Conservation (phyloP, 2,888 invertebrate species). For the Homarus gammarus region DNA sequence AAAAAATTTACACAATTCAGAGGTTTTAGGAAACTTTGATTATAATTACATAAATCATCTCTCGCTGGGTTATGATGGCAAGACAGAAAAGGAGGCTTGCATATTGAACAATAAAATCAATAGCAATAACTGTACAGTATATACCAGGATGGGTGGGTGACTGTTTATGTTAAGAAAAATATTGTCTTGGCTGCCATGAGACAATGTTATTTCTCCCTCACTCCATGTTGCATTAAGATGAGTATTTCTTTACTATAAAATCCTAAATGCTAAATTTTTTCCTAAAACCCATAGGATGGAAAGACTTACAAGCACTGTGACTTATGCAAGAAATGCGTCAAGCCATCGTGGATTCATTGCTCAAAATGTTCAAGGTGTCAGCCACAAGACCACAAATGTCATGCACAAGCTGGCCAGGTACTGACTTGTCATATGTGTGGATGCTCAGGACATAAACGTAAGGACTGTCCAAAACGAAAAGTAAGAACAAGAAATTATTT, state of each 20-base stretch:
- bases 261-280: not conserved
- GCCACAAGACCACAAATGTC: slow-evolving; percentile 76
- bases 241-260: no score
- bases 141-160: not conserved
- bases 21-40: no score
- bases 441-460: slow-evolving; percentile 20
- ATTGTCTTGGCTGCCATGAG: no score
- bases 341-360: slow-evolving; percentile 91
- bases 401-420: not conserved
- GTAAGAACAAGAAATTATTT: slow-evolving; percentile 22
- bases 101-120: no score
- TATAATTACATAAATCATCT: no score
- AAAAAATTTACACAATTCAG: no score
- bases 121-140: no score
- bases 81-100: no score
- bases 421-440: slow-evolving; percentile 23
- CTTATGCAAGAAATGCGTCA: slow-evolving; percentile 87
- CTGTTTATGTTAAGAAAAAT: not conserved
- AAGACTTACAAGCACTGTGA: slow-evolving; percentile 85
- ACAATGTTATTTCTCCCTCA: no score
- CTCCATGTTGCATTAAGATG: no score
- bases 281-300: slow-evolving; percentile 82
- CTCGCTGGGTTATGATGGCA: no score
- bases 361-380: slow-evolving; percentile 85
- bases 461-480: slow-evolving; percentile 12